Percentiles rank a stretch among this genome's conserved stretches.
These are phyloP conservation scores for Esox masquinongy DNA, from an alignment of 2,797 vertebrate genomes.

Conservation along the genomic window DNA sequence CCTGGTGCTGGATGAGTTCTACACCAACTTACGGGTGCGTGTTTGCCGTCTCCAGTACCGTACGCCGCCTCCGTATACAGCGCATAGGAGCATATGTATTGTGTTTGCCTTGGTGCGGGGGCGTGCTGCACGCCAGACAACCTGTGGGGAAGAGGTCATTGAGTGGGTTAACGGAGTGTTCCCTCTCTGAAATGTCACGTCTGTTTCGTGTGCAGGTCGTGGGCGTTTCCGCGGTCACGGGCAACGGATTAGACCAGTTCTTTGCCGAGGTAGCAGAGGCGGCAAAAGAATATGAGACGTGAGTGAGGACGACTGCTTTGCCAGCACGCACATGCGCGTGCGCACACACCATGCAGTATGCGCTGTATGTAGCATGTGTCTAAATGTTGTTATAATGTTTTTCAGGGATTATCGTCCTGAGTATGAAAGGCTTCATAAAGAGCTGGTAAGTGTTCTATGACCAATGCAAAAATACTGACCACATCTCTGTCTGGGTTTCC, in stretches of 20 bases:
- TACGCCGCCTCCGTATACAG: not conserved
- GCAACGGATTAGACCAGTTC: constrained; percentile 88
- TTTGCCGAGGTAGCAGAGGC: constrained; percentile 87
- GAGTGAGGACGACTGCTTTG: constrained; percentile 37
- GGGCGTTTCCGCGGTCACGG: constrained; percentile 91
- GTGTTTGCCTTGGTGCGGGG: not conserved
- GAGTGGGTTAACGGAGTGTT: not conserved
- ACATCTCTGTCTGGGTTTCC: not conserved
- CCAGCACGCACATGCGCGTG: not conserved
- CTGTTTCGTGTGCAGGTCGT: constrained; percentile 80
- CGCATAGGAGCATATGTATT: not conserved
- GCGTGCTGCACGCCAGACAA: not conserved
- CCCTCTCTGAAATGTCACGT: not conserved
- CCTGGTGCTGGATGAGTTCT: constrained; percentile 95
- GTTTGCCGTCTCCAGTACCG: not conserved
- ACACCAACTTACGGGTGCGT: constrained; percentile 81
- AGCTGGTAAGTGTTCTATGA: constrained; percentile 75
- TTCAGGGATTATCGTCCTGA: constrained; percentile 92
- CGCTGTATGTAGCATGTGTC: not conserved
- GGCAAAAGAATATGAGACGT: constrained; percentile 90
- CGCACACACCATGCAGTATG: not conserved
- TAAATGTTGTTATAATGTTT: constrained; percentile 18
- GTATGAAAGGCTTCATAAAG: constrained; percentile 84
- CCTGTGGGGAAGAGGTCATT: not conserved
- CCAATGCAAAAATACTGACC: not conserved